Evolutionary conservation across 2,888 invertebrate genomes (phyloP), one percentile per base, ranked within the genome.

Genomic region (Boloria selene): DNA sequence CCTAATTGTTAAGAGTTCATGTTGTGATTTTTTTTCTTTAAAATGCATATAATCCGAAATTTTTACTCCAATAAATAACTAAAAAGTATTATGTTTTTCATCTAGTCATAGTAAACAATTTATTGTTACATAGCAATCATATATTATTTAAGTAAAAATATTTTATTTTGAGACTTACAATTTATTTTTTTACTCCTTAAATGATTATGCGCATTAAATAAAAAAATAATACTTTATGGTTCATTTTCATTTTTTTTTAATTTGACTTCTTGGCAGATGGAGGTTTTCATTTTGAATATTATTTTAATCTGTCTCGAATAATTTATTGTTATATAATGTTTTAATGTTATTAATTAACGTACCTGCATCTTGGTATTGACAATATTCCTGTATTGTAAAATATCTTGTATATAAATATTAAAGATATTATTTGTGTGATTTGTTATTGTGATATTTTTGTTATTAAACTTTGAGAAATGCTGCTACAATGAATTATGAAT

Each of bases 361-460:
- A 88, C 88, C 87, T 87, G 87, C 82, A 79, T 81, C 72, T 84
- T 86, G 82, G 83, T 85, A 82, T 83, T 70, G 85, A 87, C 86
- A 88, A 88, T 87, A 87, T 87, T 74, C 74, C 74, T 68, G 52
- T 76, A 75, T 73, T 77, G 76, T 77, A 77, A 71, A 69, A 73
- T 72, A 74, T 50, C 31, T 50, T 59, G 59, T 61, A 61, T 71
- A 72, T 67, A 67, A 65, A 60, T 59, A 64, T 62, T 62, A 64
- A 71, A 64, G 68, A 67, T 70, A 68, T 65, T 72, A 42, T 66
- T 68, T 65, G 61, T 65, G 70, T 73, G 69, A 71, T 71, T 69
- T 68, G 44, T 65, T 68, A 66, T 69, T 71, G 66, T 70, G 70
- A 71, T 74, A 71, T 71, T 66, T 59, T 67, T 69, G 31, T 67